phyloP scores from a whole-genome alignment of 2,113 vertebrate genomes.

The Hippocampus mohnikei region DNA sequence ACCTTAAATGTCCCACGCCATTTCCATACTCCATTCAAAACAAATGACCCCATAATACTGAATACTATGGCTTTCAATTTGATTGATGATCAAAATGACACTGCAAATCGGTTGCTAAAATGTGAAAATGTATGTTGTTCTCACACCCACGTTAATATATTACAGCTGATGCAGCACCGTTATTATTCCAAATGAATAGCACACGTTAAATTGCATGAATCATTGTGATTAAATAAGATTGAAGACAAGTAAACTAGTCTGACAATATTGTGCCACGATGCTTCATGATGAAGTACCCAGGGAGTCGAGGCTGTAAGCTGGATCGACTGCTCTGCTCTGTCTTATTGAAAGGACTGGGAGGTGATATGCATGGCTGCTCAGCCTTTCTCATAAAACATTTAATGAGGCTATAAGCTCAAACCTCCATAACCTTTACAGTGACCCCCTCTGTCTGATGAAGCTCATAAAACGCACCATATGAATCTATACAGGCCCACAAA shows the following conservation, averaged over 20 bases:
- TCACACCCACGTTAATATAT: background rate
- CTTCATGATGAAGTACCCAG: slow-evolving; percentile 25
- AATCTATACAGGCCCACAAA: slow-evolving; percentile 3
- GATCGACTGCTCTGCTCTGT: slow-evolving; percentile 22
- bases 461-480: slow-evolving; percentile 41
- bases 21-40: too few relatives aligned
- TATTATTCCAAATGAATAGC: background rate
- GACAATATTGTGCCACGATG: slow-evolving; percentile 3
- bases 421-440: slow-evolving; percentile 39
- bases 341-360: slow-evolving; percentile 30
- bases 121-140: background rate
- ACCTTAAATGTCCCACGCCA: too few relatives aligned
- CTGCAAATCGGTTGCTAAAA: background rate
- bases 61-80: background rate
- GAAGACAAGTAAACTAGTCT: slow-evolving; percentile 1
- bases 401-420: slow-evolving; percentile 47
- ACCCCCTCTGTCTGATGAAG: slow-evolving; percentile 49
- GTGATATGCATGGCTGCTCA: slow-evolving; percentile 39
- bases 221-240: background rate
- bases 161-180: background rate
- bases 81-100: background rate
- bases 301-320: slow-evolving; percentile 13
- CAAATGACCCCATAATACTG: too few relatives aligned
- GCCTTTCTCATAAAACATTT: slow-evolving; percentile 56
- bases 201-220: background rate